A percentile compares a stretch with the other conserved stretches of the same genome.
Conservation (phyloP, 2,797 vertebrate genomes). For the Arvicola amphibius region DNA sequence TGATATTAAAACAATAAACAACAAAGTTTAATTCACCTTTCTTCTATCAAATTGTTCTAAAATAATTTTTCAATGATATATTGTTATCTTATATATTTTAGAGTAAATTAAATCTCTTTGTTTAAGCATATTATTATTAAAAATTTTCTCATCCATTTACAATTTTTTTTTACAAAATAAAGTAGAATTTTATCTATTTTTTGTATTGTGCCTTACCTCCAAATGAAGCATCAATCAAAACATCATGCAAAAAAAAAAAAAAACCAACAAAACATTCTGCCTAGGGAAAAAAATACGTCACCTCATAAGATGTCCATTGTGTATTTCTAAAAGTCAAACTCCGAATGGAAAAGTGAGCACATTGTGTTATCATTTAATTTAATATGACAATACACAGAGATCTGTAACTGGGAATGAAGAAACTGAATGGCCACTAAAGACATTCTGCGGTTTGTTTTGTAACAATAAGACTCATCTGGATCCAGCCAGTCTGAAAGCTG, state of each 20-base stretch:
- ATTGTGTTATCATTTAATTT: neutral
- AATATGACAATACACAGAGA: neutral
- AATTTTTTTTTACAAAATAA: neutral
- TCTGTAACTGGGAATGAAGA: neutral
- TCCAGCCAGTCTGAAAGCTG: neutral
- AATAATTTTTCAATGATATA: neutral
- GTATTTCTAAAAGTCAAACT: conserved; percentile 37
- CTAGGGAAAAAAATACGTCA: neutral
- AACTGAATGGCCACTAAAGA: conserved; percentile 31
- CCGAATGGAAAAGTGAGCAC: neutral
- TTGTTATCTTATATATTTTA: neutral
- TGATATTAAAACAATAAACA: neutral
- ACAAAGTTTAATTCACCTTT: neutral
- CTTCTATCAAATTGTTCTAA: neutral
- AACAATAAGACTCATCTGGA: neutral
- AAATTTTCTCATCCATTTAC: neutral
- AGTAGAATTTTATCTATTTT: neutral
- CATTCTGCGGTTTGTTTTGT: neutral
- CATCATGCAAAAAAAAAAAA: neutral
- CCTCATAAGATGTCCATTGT: neutral
- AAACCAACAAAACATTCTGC: neutral
- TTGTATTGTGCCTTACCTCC: neutral
- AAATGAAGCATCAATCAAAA: neutral
- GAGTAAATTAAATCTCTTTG: neutral
- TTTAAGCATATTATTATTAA: neutral